Base-by-base conservation (phyloP, 30 jellyfish, hydroid and myxozoan genomes). In the Aurelia sp. region DNA sequence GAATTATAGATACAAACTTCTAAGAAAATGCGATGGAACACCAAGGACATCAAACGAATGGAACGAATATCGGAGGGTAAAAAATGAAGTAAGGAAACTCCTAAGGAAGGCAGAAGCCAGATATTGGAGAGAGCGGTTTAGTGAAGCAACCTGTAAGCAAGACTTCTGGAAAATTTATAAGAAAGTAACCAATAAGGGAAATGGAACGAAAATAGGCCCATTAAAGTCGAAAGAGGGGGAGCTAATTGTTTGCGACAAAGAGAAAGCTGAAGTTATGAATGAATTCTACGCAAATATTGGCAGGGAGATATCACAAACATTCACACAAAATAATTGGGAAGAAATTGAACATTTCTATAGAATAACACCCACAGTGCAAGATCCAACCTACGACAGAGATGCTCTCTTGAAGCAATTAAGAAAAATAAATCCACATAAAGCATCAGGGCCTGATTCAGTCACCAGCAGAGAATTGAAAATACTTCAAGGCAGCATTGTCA, bases 181-280 rank as follows among this genome's bases (percentile, higher is more conserved):
- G 2, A 66, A 38, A 66, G 22, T 80, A 22, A 47, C 50, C 47
- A 58, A 79, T 13, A 57, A 80, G 24, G 21, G 20, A n/a, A 66
- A 18, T 9, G 38, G n/a, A 61, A 18, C 69, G 12, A 80, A 31
- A 38, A 80, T 64, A 19, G 40, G 89, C 27, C 90, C 90, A 16
- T 58, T 80, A 41, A 66, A 61, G 50, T 63, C 47, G 1, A 19
- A 80, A 21, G 50, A 63, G 30, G 50, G 77, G 22, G 63, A 22
- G 27, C 50, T 67, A 10, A 80, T 72, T 22, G 44, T 30, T 41
- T 13, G 58, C 19, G 60, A 40, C 58, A 52, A 78, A 78, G 41
- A 80, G 74, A 64, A 80, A 63, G 77, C 91, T 13, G 91, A 80
- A 13, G 6, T 61, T 0, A 64, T 80, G 91, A 80, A 80, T 75